These are phyloP conservation scores for Calameuta filiformis DNA, from an alignment of 2,888 invertebrate genomes.

Conservation along the genomic window DNA sequence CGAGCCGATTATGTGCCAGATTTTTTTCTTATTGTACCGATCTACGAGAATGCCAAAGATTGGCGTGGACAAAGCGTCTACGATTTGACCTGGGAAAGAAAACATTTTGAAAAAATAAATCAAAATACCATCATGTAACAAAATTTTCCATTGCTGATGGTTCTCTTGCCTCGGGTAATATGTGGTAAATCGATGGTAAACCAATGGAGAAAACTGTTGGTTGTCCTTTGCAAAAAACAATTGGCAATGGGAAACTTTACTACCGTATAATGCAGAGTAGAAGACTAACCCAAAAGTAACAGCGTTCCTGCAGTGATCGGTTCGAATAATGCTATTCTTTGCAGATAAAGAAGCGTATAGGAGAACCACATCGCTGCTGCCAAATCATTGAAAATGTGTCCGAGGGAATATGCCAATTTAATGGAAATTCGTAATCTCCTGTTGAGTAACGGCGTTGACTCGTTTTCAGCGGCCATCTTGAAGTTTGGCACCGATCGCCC, in stretches of 20 bases:
- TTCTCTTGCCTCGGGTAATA: too few species aligned
- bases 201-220: too few species aligned
- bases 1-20: conserved; percentile 85
- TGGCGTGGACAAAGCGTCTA: conserved; percentile 71
- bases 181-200: too few species aligned
- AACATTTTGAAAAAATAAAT: too few species aligned
- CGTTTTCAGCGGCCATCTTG: not conserved
- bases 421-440: conserved; percentile 31
- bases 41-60: conserved; percentile 87
- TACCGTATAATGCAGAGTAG: too few species aligned
- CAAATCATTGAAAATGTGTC: conserved; percentile 67
- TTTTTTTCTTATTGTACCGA: conserved; percentile 79
- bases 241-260: too few species aligned
- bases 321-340: conserved; percentile 55
- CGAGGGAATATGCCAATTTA: conserved; percentile 61
- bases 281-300: conserved; percentile 53
- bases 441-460: not conserved
- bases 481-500: too few species aligned
- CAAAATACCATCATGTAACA: too few species aligned
- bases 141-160: too few species aligned
- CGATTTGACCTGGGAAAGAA: conserved; percentile 51
- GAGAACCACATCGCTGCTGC: conserved; percentile 68
- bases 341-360: conserved; percentile 65
- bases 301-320: conserved; percentile 59
- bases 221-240: too few species aligned